Evolutionary conservation across 2,888 invertebrate species (phyloP).

Genomic region (Tenthredo distinguenda): DNA sequence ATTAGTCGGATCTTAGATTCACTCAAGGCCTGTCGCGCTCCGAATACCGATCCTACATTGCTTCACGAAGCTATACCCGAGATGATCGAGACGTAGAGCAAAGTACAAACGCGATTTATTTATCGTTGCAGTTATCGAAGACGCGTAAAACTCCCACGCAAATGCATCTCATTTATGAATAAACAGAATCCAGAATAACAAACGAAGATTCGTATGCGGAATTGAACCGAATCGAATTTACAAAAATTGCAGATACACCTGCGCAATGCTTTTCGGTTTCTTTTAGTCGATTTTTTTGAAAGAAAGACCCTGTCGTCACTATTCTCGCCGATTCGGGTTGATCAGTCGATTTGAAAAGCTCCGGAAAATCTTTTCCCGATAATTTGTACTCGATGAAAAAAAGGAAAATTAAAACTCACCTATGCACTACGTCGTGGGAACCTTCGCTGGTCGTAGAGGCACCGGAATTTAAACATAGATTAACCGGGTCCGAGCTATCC

Average conservation of each 20-base stretch:
- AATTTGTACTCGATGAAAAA: background rate
- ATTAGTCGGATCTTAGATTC: constrained; percentile 2
- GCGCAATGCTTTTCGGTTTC: background rate
- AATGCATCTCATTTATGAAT: background rate
- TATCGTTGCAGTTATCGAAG: constrained; percentile 12
- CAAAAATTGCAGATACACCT: background rate
- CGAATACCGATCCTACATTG: background rate
- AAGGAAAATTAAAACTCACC: constrained; percentile 61
- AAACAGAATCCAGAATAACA: background rate
- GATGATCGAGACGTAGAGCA: background rate
- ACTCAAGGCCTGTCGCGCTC: background rate
- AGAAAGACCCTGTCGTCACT: background rate
- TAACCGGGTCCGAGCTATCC: constrained; percentile 91
- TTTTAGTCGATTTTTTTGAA: background rate
- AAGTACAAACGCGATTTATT: constrained; percentile 8
- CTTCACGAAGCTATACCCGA: background rate
- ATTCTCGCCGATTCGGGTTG: constrained; percentile 5
- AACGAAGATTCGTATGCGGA: background rate
- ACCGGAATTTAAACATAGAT: constrained; percentile 81
- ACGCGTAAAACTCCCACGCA: background rate
- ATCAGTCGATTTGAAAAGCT: constrained; percentile 1
- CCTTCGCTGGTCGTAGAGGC: constrained; percentile 75
- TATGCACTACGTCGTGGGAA: constrained; percentile 73
- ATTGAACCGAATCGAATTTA: background rate
- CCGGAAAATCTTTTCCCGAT: background rate